Conservation (phyloP, 2,888 invertebrate species). For the Notocelia uddmanniana region DNA sequence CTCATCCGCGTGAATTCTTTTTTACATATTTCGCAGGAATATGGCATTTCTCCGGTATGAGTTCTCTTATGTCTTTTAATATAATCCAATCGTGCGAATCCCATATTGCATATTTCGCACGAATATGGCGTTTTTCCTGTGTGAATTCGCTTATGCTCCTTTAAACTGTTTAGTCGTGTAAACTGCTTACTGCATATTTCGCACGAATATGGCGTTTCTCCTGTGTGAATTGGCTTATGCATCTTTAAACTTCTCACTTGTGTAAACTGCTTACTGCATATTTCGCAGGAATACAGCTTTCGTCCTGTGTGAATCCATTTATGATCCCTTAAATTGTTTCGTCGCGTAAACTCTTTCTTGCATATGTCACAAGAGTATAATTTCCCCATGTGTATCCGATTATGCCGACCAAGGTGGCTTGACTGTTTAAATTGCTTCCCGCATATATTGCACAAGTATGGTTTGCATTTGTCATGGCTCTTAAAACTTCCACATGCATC, state of each 20-base stretch:
- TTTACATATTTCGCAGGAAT: slow-evolving; percentile 1
- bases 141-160: slow-evolving; percentile 1
- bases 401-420: not conserved
- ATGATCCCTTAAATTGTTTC: too few relatives aligned
- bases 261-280: not conserved
- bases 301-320: not conserved
- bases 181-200: slow-evolving; percentile 11
- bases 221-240: not conserved
- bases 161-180: not conserved
- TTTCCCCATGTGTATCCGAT: not conserved
- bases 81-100: not conserved
- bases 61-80: not conserved
- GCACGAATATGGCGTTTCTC: not conserved
- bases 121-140: not conserved
- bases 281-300: not conserved
- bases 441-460: not conserved
- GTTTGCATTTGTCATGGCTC: not conserved
- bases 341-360: too few relatives aligned
- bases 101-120: not conserved
- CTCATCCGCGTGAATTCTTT: not conserved
- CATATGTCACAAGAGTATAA: too few relatives aligned
- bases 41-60: not conserved
- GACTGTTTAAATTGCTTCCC: slow-evolving; percentile 2
- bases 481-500: not conserved
- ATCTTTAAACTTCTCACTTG: not conserved